Evolutionary conservation across 1,140 invertebrate genomes (phyloP).

Genomic region (Caligus rogercresseyi): DNA sequence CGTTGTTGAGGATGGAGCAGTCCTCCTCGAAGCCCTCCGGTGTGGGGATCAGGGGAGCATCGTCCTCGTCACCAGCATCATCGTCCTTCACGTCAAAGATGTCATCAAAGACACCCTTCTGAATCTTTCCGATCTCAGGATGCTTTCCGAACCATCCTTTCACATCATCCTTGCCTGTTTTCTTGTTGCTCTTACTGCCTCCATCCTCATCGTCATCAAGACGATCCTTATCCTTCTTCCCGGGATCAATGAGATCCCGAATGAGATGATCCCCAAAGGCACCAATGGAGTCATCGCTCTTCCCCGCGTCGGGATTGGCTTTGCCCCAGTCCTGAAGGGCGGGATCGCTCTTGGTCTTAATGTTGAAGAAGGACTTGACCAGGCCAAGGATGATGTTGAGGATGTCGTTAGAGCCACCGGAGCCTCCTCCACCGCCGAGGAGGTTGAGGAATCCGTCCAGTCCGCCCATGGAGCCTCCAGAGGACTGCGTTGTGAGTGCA

Average conservation of each 20-base stretch:
- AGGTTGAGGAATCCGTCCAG: slow-evolving; percentile 4
- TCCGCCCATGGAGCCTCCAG: not conserved
- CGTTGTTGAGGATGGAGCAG: slow-evolving; percentile 16
- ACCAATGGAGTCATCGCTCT: not conserved
- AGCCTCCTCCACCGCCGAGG: not conserved
- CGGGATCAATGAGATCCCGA: slow-evolving; percentile 14
- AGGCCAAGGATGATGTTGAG: slow-evolving; percentile 10
- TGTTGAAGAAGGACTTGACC: slow-evolving; percentile 17
- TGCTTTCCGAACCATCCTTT: slow-evolving; percentile 19
- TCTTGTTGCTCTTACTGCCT: not conserved
- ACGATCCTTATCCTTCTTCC: slow-evolving; percentile 13
- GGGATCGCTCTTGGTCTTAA: not conserved
- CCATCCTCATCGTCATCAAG: slow-evolving; percentile 5
- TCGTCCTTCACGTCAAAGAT: slow-evolving; percentile 17
- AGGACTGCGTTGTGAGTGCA: not conserved
- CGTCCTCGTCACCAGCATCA: slow-evolving; percentile 3
- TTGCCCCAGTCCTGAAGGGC: slow-evolving; percentile 11
- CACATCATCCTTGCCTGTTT: slow-evolving; percentile 5
- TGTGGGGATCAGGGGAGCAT: slow-evolving; percentile 6
- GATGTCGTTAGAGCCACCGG: slow-evolving; percentile 1
- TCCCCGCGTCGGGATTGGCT: not conserved
- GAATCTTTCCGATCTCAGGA: slow-evolving; percentile 20
- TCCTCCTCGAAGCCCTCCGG: slow-evolving; percentile 12
- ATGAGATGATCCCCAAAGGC: not conserved
- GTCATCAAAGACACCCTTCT: slow-evolving; percentile 20